Evolutionary conservation across 2,888 invertebrate species (phyloP), one percentile per base, ranked within the genome.

Genomic region (Harmothoe impar): DNA sequence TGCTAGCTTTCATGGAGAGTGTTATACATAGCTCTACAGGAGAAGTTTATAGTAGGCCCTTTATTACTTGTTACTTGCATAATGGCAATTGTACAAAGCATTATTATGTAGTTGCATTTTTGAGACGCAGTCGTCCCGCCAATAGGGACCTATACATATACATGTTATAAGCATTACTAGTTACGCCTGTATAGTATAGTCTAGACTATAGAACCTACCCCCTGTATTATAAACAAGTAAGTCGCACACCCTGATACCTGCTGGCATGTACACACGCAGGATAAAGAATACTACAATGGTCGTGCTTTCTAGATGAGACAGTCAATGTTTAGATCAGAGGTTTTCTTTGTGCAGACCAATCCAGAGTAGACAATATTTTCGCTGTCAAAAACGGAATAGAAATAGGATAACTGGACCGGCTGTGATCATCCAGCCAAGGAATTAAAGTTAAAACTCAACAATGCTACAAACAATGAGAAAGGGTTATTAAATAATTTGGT

Each of bases 241-340:
- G 62, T 62, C n/a, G 62, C 62, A 62, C 7, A 62, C 20, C 62
- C 62, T 62, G 7, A 62, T 62, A 62, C n/a, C 25, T 72, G 72
- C 17, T 29, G 29, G 72, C 72, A 3, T 72, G 72, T 25, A n/a
- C 15, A 29, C 29, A 25, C 25, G 72, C 72, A 72, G 25, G 62
- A 62, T 62, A 62, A n/a, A 62, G n/a, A n/a, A 43, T 10, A 62
- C 3, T 62, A 62, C 20, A n/a, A 62, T 62, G 17, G 23, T 81
- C n/a, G 43, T 81, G 81, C 81, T 81, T 81, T 77, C 10, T 81
- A 81, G 81, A 81, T 81, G 25, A 81, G 43, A n/a, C 81, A 81
- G 81, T 33, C 33, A 15, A 43, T 81, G 23, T 43, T 77, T 81
- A 81, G 81, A 35, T n/a, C 33, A 35, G 81, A 43, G 43, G 23